Evolutionary conservation across 2,113 vertebrate species (phyloP), one percentile per base, ranked within the genome.

Genomic region (Falcunculus frontatus): DNA sequence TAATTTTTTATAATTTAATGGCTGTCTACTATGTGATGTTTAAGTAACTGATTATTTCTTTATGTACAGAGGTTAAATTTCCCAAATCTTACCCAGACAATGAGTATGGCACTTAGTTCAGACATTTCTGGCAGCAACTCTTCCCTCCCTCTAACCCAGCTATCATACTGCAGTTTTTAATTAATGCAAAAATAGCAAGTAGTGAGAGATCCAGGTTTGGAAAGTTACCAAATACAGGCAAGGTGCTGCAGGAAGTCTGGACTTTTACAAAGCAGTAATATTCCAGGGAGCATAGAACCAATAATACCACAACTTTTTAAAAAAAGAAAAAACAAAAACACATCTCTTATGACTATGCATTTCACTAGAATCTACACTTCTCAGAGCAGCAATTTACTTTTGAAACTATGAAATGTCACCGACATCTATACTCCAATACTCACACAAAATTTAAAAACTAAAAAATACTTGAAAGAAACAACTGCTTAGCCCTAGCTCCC

Each of bases 1-100:
- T 99, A 99, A 99, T 98, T 98, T 98, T 98, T 98, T 99, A 99
- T 99, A 99, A 99, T 98, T 99, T 99, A 99, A 99, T 99, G 99
- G 99, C 99, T 99, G 99, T 99, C 99, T 98, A 99, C 98, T 98
- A 99, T 98, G 98, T 98, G 99, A 98, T 99, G 98, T 99, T 98
- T 98, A 98, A 98, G 98, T 98, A 98, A 98, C 97, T 98, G 98
- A 99, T 98, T 98, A 96, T 98, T 98, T 98, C 97, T 98, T 98
- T 98, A 98, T 98, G 98, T 99, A 99, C 98, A 98, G 98, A 98
- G 98, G 98, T 98, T 98, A 98, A 97, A 98, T 98, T 98, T 98
- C 98, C 98, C 98, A 98, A 98, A 98, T 99, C 98, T 98, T 98
- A 98, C 98, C 98, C 98, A 98, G 98, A 98, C 98, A 98, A 96